Conservation (phyloP, 2,797 vertebrate species). For the Danio albolineatus region DNA sequence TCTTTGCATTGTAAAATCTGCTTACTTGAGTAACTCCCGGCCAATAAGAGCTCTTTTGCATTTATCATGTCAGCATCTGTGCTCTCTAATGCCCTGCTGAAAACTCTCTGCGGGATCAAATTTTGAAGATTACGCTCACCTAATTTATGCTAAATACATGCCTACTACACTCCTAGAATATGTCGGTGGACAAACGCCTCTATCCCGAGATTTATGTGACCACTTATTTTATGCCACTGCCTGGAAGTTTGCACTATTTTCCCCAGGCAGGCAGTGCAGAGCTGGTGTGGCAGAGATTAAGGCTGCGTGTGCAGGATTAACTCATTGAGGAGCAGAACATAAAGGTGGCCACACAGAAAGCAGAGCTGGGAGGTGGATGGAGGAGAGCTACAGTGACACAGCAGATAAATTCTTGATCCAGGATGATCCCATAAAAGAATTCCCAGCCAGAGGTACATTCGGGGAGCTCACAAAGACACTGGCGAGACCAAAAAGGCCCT, state of each 20-base stretch:
- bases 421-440: conserved; percentile 56
- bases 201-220: conserved; percentile 25
- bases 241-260: conserved; percentile 11
- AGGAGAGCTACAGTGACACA: conserved; percentile 44
- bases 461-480: conserved; percentile 29
- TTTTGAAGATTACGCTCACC: conserved; percentile 8
- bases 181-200: conserved; percentile 19
- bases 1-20: conserved; percentile 40
- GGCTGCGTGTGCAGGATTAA: conserved; percentile 47
- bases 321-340: conserved; percentile 51
- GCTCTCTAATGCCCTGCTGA: conserved; percentile 4
- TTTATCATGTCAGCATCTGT: conserved; percentile 44
- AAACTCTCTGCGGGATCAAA: conserved; percentile 11
- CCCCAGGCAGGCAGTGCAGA: neutral
- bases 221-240: conserved; percentile 7
- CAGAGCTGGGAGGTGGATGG: conserved; percentile 29
- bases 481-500: conserved; percentile 31
- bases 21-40: conserved; percentile 12
- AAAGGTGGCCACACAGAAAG: conserved; percentile 40
- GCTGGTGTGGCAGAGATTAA: conserved; percentile 41
- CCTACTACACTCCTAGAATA: conserved; percentile 6
- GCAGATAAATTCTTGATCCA: conserved; percentile 57
- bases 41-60: conserved; percentile 28
- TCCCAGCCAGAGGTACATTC: conserved; percentile 28
- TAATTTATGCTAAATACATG: conserved; percentile 43